Evolutionary conservation across 2,113 vertebrate species (phyloP).

Genomic region (Pseudolaguvia tuberculata): DNA sequence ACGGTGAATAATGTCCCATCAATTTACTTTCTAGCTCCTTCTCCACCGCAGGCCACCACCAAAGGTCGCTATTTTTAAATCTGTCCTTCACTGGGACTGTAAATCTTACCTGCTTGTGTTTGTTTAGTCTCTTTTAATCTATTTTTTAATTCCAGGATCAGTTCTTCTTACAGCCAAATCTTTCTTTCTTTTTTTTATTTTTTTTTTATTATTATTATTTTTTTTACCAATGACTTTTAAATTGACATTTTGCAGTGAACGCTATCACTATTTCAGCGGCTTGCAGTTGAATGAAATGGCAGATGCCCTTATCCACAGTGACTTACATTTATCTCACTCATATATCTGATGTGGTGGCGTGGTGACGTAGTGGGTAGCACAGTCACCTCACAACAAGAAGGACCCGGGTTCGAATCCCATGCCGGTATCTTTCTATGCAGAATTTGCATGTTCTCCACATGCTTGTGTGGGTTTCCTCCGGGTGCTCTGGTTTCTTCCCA

Average conservation of each 20-base stretch:
- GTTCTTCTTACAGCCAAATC: neutral
- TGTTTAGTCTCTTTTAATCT: conserved; percentile 5
- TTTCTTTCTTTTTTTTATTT: neutral
- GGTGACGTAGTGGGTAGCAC: too few species aligned
- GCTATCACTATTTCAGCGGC: neutral
- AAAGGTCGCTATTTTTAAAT: conserved; percentile 38
- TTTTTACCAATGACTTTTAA: neutral
- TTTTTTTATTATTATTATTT: neutral
- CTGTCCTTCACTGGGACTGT: conserved; percentile 30
- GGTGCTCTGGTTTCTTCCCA: too few species aligned
- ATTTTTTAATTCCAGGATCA: neutral
- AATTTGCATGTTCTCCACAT: too few species aligned
- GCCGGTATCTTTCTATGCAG: too few species aligned
- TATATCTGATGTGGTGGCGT: too few species aligned
- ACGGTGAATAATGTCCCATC: conserved; percentile 44
- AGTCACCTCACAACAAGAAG: too few species aligned
- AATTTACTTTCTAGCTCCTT: conserved; percentile 36
- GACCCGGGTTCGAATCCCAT: too few species aligned
- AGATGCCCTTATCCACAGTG: too few species aligned
- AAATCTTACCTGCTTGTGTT: conserved; percentile 16
- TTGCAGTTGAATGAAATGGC: neutral
- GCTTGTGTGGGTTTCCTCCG: too few species aligned
- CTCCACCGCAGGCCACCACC: conserved; percentile 32
- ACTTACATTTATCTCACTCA: too few species aligned
- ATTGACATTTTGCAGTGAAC: neutral